Conservation (phyloP, 1,140 invertebrate genomes). For the Reticulitermes speratus region DNA sequence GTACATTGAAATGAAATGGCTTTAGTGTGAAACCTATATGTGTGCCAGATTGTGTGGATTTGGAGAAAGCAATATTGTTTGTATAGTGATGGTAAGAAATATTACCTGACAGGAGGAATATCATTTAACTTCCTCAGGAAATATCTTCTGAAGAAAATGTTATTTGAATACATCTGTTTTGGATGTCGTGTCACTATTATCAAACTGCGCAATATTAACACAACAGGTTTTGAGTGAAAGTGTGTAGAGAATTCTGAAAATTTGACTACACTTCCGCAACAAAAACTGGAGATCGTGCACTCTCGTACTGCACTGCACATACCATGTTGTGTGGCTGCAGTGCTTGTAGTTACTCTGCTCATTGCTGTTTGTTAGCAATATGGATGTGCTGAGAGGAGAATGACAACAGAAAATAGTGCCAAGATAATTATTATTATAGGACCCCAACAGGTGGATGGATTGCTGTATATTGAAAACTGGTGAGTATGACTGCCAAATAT, state of each 20-base stretch:
- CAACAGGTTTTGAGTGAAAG: background rate
- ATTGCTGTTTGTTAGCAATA: background rate
- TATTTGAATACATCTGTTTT: background rate
- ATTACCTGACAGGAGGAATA: background rate
- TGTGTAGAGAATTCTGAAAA: background rate
- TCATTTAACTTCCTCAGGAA: background rate
- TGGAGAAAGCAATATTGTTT: background rate
- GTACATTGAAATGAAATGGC: background rate
- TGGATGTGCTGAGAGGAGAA: background rate
- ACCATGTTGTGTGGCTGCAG: background rate
- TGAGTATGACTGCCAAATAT: background rate
- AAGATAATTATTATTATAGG: background rate
- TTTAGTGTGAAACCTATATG: background rate
- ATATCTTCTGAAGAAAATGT: background rate
- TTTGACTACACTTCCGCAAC: background rate
- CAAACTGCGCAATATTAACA: background rate
- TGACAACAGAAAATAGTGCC: background rate
- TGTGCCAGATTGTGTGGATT: background rate
- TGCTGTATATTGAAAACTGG: background rate
- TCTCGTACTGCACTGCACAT: background rate
- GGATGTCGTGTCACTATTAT: background rate
- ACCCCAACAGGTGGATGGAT: background rate
- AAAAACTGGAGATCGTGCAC: background rate
- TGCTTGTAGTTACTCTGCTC: background rate
- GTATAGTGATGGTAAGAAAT: background rate